These are phyloP conservation scores for Poecilia wingei DNA, from an alignment of 2,797 vertebrate species.

Conservation along the genomic window DNA sequence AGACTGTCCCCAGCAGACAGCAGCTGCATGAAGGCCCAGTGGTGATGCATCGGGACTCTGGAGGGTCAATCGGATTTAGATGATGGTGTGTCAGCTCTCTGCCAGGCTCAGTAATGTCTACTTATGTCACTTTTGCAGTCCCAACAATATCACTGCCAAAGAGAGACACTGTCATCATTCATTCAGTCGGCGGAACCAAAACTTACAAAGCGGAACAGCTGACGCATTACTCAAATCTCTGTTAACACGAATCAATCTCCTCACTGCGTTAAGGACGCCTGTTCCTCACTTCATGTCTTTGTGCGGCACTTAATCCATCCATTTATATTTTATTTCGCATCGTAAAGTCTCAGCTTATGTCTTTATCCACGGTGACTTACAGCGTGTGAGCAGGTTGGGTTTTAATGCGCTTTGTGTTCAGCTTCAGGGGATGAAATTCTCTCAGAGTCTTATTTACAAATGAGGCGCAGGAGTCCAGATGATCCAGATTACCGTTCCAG, in stretches of 20 bases:
- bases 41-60: constrained; percentile 22
- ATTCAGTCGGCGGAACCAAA: constrained; percentile 36
- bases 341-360: constrained; percentile 25
- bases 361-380: constrained; percentile 30
- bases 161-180: constrained; percentile 24
- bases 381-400: not conserved
- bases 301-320: constrained; percentile 4
- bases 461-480: not conserved
- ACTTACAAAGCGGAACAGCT: constrained; percentile 20
- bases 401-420: not conserved
- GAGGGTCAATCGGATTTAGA: constrained; percentile 43
- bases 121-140: constrained; percentile 38
- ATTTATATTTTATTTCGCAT: constrained; percentile 23
- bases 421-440: constrained; percentile 11
- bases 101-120: constrained; percentile 28
- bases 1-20: not conserved
- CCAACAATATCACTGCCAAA: constrained; percentile 3
- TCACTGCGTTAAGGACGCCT: constrained; percentile 6
- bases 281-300: constrained; percentile 16
- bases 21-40: not conserved
- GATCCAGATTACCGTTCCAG: not conserved
- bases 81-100: constrained; percentile 35
- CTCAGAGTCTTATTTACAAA: not conserved
- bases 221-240: constrained; percentile 23
- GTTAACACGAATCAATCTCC: constrained; percentile 30